These are phyloP conservation scores for Pammene fasciana DNA, from an alignment of 2,888 invertebrate species.

Conservation along the genomic window DNA sequence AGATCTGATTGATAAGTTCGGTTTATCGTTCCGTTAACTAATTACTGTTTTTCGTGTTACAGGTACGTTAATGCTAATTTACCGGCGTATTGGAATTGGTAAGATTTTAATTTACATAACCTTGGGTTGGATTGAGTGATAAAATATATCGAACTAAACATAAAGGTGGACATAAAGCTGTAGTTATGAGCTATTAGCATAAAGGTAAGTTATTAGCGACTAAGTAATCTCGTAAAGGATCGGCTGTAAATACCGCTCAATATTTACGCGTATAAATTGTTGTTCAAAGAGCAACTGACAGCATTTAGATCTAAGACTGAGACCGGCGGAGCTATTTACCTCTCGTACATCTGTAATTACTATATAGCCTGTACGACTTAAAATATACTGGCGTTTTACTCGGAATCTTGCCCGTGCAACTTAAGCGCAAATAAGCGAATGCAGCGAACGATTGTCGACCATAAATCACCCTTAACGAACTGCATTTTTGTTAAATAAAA, in stretches of 20 bases:
- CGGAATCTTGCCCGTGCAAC: conserved; percentile 58
- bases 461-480: conserved; percentile 48
- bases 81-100: conserved; percentile 51
- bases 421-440: conserved; percentile 57
- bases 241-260: conserved; percentile 56
- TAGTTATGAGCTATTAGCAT: conserved; percentile 64
- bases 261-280: conserved; percentile 69
- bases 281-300: conserved; percentile 71
- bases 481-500: conserved; percentile 44
- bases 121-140: conserved; percentile 41
- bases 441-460: conserved; percentile 60
- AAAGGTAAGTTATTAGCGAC: conserved; percentile 59
- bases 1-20: conserved; percentile 42
- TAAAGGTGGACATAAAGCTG: conserved; percentile 29
- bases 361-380: conserved; percentile 69
- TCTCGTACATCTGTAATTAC: conserved; percentile 78
- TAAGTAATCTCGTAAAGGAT: conserved; percentile 63
- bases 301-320: conserved; percentile 61
- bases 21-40: conserved; percentile 41
- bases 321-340: conserved; percentile 70
- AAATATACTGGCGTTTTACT: conserved; percentile 72
- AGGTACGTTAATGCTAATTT: conserved; percentile 55
- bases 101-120: conserved; percentile 58
- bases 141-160: conserved; percentile 30
- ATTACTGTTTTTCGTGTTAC: conserved; percentile 50